These are phyloP conservation scores for Hirtodrosophila cameraria DNA, from an alignment of 2,888 invertebrate genomes.

Conservation along the genomic window DNA sequence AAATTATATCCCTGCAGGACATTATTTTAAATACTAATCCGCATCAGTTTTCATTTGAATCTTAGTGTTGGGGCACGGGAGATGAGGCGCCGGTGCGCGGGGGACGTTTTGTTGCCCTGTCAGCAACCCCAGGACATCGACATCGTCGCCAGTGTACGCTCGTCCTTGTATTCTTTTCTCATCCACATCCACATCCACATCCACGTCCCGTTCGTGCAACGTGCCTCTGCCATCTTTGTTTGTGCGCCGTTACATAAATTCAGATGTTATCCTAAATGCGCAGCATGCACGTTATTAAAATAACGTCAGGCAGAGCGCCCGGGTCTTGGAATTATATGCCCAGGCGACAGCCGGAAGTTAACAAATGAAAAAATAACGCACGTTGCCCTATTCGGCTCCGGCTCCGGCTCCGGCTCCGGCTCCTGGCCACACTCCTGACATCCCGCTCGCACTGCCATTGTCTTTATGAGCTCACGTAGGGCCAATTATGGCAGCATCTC, in stretches of 20 bases:
- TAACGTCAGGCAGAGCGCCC: constrained; percentile 54
- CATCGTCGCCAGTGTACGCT: constrained; percentile 21
- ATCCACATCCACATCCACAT: constrained; percentile 15
- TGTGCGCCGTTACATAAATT: constrained; percentile 77
- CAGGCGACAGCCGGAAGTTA: constrained; percentile 44
- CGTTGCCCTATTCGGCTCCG: constrained; percentile 27
- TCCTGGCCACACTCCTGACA: too few relatives aligned
- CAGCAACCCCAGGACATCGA: constrained; percentile 62
- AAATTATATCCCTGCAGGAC: constrained; percentile 84
- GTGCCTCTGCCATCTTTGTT: constrained; percentile 73
- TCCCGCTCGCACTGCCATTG: neutral
- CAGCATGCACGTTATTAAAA: constrained; percentile 80
- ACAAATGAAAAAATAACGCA: constrained; percentile 57
- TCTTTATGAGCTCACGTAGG: constrained; percentile 33
- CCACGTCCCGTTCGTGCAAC: constrained; percentile 50
- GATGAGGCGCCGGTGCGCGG: constrained; percentile 1
- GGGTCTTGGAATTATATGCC: constrained; percentile 30
- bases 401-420: neutral
- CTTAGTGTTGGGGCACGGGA: constrained; percentile 47
- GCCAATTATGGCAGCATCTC: constrained; percentile 42
- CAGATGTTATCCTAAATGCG: constrained; percentile 80
- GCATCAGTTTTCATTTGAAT: constrained; percentile 83
- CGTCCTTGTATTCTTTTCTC: constrained; percentile 5
- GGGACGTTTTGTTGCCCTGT: constrained; percentile 28
- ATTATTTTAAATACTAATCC: constrained; percentile 84